A percentile compares a stretch with the other conserved stretches of the same genome.
Conservation (phyloP, 2,797 vertebrate species). For the Peromyscus melanophrys region DNA sequence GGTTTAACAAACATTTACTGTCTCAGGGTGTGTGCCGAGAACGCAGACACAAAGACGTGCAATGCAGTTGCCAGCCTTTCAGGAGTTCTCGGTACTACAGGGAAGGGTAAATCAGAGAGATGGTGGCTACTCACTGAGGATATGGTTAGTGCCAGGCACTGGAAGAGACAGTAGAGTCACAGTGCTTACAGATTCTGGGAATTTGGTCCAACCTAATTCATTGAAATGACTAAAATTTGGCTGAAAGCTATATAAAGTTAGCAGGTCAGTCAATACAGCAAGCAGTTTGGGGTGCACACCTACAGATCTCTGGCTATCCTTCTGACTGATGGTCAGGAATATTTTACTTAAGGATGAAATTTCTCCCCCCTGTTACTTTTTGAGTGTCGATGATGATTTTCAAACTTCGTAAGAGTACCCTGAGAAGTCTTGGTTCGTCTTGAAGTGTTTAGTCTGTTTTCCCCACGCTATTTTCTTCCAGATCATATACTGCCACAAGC, state of each 20-base stretch:
- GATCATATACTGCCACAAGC: conserved; percentile 4
- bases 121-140: not conserved
- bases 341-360: not conserved
- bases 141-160: not conserved
- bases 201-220: conserved; percentile 5
- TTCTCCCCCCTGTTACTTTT: conserved; percentile 52
- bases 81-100: not conserved
- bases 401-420: not conserved
- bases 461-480: conserved; percentile 47
- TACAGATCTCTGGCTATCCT: not conserved
- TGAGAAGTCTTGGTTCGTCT: conserved; percentile 21
- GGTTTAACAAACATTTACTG: not conserved
- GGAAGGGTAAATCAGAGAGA: not conserved
- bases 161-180: not conserved
- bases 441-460: conserved; percentile 45
- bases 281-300: not conserved
- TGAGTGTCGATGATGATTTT: not conserved
- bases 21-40: not conserved
- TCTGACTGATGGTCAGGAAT: not conserved
- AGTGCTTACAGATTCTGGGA: not conserved
- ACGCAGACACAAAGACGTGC: not conserved
- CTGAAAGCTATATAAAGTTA: not conserved
- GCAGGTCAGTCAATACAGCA: accelerated
- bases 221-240: not conserved
- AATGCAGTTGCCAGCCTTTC: not conserved